These are phyloP conservation scores for Brenthis hecate DNA, from an alignment of 2,888 invertebrate species.

Conservation along the genomic window DNA sequence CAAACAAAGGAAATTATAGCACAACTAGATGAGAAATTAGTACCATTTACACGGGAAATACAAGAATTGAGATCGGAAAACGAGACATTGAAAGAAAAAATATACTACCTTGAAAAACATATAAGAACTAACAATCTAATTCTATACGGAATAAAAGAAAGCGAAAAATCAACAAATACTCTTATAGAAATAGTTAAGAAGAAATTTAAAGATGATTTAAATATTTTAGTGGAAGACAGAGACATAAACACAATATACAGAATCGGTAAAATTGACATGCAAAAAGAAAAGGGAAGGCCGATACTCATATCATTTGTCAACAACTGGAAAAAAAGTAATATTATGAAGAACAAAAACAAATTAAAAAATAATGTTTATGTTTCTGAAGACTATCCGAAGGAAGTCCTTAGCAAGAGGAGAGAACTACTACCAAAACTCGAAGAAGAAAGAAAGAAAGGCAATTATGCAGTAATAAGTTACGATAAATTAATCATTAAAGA, in stretches of 20 bases:
- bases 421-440: neutral
- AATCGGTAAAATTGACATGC: no score
- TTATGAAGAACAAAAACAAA: neutral
- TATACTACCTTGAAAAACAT: constrained; percentile 19
- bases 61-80: constrained; percentile 24
- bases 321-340: neutral
- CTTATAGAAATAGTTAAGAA: constrained; percentile 3
- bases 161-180: constrained; percentile 5
- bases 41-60: constrained; percentile 23
- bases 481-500: constrained; percentile 26
- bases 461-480: constrained; percentile 22
- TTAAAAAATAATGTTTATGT: neutral
- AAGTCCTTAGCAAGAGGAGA: constrained; percentile 1
- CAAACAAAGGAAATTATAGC: constrained; percentile 30
- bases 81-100: constrained; percentile 19
- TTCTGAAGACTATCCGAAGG: neutral
- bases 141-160: constrained; percentile 19
- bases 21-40: constrained; percentile 31
- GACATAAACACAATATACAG: no score
- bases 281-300: no score
- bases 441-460: constrained; percentile 27
- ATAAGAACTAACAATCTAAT: constrained; percentile 21
- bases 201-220: no score
- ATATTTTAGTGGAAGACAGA: no score
- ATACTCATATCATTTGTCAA: neutral